Evolutionary conservation across 2,113 vertebrate genomes (phyloP), one percentile per base, ranked within the genome.

Genomic region (Recurvirostra avosetta): DNA sequence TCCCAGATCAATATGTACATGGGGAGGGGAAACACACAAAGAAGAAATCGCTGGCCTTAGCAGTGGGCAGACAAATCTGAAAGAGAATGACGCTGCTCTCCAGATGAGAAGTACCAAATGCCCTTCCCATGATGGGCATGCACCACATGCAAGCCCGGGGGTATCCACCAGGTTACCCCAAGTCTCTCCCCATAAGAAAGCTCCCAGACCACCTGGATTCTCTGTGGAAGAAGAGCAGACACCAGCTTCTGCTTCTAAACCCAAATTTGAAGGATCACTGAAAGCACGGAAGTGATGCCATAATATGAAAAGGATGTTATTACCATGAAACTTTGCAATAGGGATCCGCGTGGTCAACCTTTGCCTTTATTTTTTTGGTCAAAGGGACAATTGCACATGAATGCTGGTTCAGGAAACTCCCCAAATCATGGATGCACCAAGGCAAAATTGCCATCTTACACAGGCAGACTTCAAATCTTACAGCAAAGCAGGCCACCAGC

Each of bases 111-210:
- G n/a, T 11, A 50, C 23, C 7, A 7, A 83, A 63, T 6, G 14
- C 10, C n/a, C 45, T 91, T 86, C 32, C 38, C 5, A 0, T 36
- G 32, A 52, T 0, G 1, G 15, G 49, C 5, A 1, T 19, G 43
- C 58, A n/a, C 21, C 52, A 59, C 0, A 2, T 49, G 93, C 38
- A 56, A 43, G 29, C 6, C 68, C 86, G 36, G 7, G 3, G 56
- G 59, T 47, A 94, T 16, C 55, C 50, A 58, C 19, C 21, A 62
- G 38, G 22, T 50, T 59, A 78, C 14, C 40, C 74, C 52, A 62
- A 62, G 15, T 16, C 27, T 55, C 36, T 52, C 25, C 1, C 1
- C 40, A 50, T 19, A 8, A 61, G 30, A 61, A 81, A 80, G 9
- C n/a, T 75, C n/a, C 38, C 41, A 87, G 41, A 65, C 20, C 2